These are phyloP conservation scores for Urocynchramus pylzowi DNA, from an alignment of 2,113 vertebrate genomes.

Conservation along the genomic window DNA sequence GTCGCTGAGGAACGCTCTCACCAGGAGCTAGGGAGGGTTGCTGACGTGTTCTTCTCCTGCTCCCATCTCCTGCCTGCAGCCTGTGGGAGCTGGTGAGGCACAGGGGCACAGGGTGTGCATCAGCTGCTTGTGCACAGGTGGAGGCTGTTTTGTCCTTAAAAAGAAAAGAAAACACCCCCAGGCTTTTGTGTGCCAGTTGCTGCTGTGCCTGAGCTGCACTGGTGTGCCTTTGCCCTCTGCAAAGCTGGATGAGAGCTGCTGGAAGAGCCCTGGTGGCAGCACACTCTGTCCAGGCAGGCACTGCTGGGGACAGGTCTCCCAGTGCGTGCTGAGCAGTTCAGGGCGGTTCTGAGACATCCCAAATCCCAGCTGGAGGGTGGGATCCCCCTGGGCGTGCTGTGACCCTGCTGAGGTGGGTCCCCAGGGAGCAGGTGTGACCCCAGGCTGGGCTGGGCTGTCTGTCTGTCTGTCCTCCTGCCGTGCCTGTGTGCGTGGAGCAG, in stretches of 20 bases:
- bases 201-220: not conserved
- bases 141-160: not conserved
- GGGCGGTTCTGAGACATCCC: not conserved
- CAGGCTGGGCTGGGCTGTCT: not conserved
- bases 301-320: not conserved
- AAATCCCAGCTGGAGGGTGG: rapidly evolving
- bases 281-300: rapidly evolving
- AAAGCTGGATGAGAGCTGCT: rapidly evolving
- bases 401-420: rapidly evolving
- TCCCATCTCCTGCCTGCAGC: not conserved
- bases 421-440: not conserved
- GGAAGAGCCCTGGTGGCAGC: not conserved
- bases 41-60: rapidly evolving
- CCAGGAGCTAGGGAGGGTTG: not conserved
- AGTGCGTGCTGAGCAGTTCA: rapidly evolving
- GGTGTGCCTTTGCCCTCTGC: not conserved
- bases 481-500: rapidly evolving
- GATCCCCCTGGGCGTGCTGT: rapidly evolving
- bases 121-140: not conserved
- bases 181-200: rapidly evolving
- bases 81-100: not conserved
- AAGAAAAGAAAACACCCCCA: not conserved
- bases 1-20: rapidly evolving
- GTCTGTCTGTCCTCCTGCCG: not conserved
- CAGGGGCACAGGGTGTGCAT: not conserved